Base-by-base conservation (phyloP, 2,888 invertebrate genomes). In the Steromphala cineraria region DNA sequence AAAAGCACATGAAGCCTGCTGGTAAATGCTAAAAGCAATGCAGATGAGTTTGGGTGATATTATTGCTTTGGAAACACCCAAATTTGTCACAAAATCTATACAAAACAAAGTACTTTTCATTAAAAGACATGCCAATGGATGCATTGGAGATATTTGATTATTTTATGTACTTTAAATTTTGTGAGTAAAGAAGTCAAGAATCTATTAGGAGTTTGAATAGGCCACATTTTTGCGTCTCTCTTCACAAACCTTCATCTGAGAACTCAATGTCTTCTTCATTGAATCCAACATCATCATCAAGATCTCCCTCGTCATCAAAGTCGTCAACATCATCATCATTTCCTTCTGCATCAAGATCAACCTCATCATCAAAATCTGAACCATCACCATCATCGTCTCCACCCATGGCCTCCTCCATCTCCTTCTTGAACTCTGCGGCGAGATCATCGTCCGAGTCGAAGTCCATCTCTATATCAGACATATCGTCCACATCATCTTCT, bases 371-470 rank as follows among this genome's bases (percentile, higher is more conserved):
- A 67, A 90, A 90, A 83, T 89, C 87, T 82, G 89, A 87, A 8
- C 79, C 85, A 46, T 84, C 83, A 28, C 84, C 86, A 31, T 87
- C 88, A 31, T 87, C 88, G 67, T 85, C 89, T 74, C 87, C 87
- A 13, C 86, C 87, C 36, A 85, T 87, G 75, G 84, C 83, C 36
- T 83, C 89, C 21, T 83, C 86, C 67, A 87, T 84, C 55, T 89
- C 91, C 46, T 89, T 89, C 84, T 90, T 88, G 53, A 90, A 92
- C 56, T 87, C 90, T 24, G 86, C 81, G 13, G 90, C 90, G 40
- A 92, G 89, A 40, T 92, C 91, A 79, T 90, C 90, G 86, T 90
- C 91, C 40, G 86, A 87, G 78, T 82, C 89, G 79, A 89, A 86
- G 53, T 90, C 89, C 24, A 87, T 80, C 71, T 91, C 91, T 78